Evolutionary conservation across 2,888 invertebrate species (phyloP).

Genomic region (Baccha elongata): DNA sequence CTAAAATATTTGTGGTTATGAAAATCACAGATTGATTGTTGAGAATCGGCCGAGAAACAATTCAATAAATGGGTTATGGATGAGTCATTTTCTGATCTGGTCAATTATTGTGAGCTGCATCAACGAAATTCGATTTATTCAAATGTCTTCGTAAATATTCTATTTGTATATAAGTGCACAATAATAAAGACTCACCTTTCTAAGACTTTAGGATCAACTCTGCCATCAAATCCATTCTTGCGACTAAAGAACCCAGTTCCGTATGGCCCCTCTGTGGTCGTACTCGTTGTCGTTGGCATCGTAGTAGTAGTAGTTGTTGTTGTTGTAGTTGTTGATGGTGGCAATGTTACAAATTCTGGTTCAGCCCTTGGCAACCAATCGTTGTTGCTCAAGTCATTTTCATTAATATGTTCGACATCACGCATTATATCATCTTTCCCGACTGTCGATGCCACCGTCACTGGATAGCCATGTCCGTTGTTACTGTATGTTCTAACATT

Average conservation of each 20-base stretch:
- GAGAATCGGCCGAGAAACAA: no score
- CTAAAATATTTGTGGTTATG: no score
- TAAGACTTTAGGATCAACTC: constrained; percentile 58
- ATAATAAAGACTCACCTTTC: constrained; percentile 50
- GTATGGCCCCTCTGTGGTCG: constrained; percentile 60
- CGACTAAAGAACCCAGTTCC: constrained; percentile 42
- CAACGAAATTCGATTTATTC: no score
- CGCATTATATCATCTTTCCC: constrained; percentile 72
- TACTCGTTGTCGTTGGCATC: constrained; percentile 51
- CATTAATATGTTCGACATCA: constrained; percentile 67
- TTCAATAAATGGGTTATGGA: no score
- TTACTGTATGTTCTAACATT: constrained; percentile 47
- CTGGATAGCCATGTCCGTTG: constrained; percentile 53
- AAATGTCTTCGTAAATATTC: no score
- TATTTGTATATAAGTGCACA: not conserved
- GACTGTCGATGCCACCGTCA: constrained; percentile 29
- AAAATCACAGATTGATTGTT: no score
- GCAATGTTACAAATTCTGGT: constrained; percentile 63
- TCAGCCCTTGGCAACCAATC: constrained; percentile 62
- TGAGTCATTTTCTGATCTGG: no score
- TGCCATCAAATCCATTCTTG: constrained; percentile 50
- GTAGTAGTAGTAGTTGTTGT: constrained; percentile 52
- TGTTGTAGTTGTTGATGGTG: constrained; percentile 52
- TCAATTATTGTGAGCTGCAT: no score
- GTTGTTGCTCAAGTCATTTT: constrained; percentile 57